Conservation (phyloP, 2,888 invertebrate genomes). For the Temnothorax unifasciatus region DNA sequence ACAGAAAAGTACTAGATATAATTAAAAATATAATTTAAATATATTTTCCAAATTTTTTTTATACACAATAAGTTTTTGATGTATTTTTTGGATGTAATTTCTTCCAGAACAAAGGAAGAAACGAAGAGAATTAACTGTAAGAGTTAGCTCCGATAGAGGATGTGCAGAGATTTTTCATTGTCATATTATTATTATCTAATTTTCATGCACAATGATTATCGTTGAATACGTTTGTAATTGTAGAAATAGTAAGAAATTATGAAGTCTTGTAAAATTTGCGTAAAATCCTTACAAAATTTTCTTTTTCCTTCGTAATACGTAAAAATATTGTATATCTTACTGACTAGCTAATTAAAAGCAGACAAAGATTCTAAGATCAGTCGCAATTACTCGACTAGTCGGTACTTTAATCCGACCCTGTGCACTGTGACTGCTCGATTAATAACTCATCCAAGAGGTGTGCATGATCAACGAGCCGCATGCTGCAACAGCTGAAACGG, state of each 20-base stretch:
- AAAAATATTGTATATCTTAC: not conserved
- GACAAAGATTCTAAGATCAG: constrained; percentile 7
- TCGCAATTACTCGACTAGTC: not conserved
- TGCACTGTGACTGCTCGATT: constrained; percentile 16
- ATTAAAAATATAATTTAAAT: not conserved
- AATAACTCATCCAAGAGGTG: constrained; percentile 18
- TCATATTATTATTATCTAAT: not conserved
- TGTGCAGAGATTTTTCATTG: not conserved
- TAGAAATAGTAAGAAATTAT: not conserved
- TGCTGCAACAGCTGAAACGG: constrained; percentile 43
- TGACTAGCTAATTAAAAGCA: not conserved
- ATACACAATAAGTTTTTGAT: not conserved
- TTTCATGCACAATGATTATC: not conserved
- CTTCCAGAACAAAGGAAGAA: not conserved
- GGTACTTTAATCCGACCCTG: not conserved
- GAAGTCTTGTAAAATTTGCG: not conserved
- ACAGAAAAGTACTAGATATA: not conserved
- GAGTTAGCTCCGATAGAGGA: not conserved
- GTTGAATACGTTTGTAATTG: not conserved
- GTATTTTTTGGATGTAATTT: not conserved
- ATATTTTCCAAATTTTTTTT: not conserved
- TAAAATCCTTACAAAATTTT: too few species aligned
- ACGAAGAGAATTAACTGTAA: not conserved
- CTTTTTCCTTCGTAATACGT: not conserved
- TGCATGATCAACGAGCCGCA: constrained; percentile 7